Conservation (phyloP, 2,888 invertebrate genomes). For the Eudemis profundana region DNA sequence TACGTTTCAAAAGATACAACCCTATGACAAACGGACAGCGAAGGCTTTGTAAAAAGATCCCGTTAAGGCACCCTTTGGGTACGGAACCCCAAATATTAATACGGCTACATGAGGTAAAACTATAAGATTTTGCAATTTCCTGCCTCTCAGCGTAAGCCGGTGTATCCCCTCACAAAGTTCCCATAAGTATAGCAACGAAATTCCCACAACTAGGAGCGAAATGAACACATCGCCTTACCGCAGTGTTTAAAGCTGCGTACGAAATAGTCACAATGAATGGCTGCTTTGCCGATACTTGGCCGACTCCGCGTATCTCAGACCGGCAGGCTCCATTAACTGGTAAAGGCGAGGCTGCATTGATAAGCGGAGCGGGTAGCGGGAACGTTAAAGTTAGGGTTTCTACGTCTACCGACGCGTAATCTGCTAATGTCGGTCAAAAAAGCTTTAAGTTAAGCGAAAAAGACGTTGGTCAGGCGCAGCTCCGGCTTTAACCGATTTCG, state of each 20-base stretch:
- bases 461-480: too few relatives aligned
- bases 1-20: too few relatives aligned
- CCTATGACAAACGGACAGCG: too few relatives aligned
- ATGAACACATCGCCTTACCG: slow-evolving; percentile 31
- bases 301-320: slow-evolving; percentile 66
- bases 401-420: too few relatives aligned
- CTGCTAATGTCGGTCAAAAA: background rate
- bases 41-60: too few relatives aligned
- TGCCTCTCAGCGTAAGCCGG: background rate
- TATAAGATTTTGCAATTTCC: slow-evolving; percentile 11
- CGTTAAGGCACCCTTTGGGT: too few relatives aligned
- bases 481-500: too few relatives aligned
- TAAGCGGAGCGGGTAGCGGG: slow-evolving; percentile 34
- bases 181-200: slow-evolving; percentile 7
- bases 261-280: slow-evolving; percentile 65
- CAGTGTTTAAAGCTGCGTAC: slow-evolving; percentile 39
- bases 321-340: slow-evolving; percentile 72
- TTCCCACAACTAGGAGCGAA: slow-evolving; percentile 24
- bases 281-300: slow-evolving; percentile 58
- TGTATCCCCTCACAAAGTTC: slow-evolving; percentile 8
- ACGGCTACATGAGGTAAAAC: background rate
- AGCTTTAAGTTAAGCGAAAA: too few relatives aligned
- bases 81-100: too few relatives aligned
- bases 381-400: background rate
- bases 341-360: slow-evolving; percentile 47